Percentiles rank a stretch among this genome's conserved stretches.
These are phyloP conservation scores for Homalodisca vitripennis DNA, from an alignment of 1,140 invertebrate genomes.

Conservation along the genomic window DNA sequence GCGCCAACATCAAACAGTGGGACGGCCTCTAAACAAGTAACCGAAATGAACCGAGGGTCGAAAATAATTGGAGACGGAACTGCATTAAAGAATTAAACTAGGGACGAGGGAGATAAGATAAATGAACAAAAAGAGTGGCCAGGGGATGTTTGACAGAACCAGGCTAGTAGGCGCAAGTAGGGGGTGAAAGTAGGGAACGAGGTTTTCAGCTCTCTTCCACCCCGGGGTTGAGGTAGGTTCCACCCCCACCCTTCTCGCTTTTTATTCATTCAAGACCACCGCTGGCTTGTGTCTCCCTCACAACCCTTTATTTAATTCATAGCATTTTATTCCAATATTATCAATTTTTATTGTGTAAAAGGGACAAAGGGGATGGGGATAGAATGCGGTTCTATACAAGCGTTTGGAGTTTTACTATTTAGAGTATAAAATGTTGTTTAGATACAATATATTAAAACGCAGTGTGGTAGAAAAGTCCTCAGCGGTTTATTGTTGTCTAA, in stretches of 20 bases:
- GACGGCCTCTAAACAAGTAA: constrained; percentile 9
- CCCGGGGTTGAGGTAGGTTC: constrained; percentile 7
- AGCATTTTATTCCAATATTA: constrained; percentile 15
- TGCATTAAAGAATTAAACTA: constrained; percentile 24
- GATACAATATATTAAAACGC: no score
- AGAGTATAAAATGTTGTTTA: no score
- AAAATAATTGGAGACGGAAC: constrained; percentile 21
- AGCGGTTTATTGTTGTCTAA: no score
- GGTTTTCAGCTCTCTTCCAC: background rate
- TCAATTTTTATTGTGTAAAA: background rate
- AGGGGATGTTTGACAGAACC: constrained; percentile 12
- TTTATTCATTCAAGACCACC: constrained; percentile 17
- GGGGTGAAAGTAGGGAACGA: constrained; percentile 17
- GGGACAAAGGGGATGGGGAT: no score
- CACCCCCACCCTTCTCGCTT: constrained; percentile 3
- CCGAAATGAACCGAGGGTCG: constrained; percentile 15
- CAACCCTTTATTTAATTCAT: constrained; percentile 13
- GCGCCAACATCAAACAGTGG: background rate
- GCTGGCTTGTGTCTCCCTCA: background rate
- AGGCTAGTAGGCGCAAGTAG: background rate
- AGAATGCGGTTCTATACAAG: no score
- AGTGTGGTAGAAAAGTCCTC: no score
- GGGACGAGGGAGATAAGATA: constrained; percentile 18
- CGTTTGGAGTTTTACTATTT: no score
- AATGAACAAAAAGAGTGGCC: constrained; percentile 20